phyloP scores from a whole-genome alignment of 2,113 vertebrate genomes.

The Gobiocypris rarus region DNA sequence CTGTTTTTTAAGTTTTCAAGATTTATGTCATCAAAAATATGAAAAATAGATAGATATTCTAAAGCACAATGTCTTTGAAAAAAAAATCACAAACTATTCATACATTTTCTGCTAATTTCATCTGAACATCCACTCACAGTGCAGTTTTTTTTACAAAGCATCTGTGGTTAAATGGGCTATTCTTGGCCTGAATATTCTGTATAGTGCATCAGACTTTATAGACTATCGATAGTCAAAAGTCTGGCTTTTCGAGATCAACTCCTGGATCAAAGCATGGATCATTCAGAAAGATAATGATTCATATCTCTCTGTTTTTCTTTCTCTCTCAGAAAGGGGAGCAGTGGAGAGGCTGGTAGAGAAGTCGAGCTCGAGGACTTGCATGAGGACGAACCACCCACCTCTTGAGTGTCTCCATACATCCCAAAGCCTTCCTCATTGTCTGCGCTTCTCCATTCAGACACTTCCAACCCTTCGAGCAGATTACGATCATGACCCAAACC shows the following conservation, averaged over 20 bases:
- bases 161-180: neutral
- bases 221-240: neutral
- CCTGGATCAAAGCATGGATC: neutral
- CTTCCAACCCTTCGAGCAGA: neutral
- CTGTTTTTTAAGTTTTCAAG: too few species aligned
- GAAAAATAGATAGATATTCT: neutral
- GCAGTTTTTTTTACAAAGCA: neutral
- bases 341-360: conserved; percentile 75
- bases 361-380: conserved; percentile 79
- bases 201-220: neutral
- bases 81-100: neutral
- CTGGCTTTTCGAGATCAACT: neutral
- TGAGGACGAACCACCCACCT: conserved; percentile 75
- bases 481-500: conserved; percentile 1
- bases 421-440: conserved; percentile 31
- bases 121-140: neutral
- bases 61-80: neutral
- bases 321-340: conserved; percentile 75
- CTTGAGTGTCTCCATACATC: conserved; percentile 57
- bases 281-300: neutral
- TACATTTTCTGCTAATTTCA: neutral
- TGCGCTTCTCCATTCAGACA: conserved; percentile 4
- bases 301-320: conserved; percentile 11
- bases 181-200: neutral
- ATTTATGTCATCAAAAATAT: neutral